Evolutionary conservation across 2,797 vertebrate species (phyloP).

Genomic region (Podarcis lilfordi): DNA sequence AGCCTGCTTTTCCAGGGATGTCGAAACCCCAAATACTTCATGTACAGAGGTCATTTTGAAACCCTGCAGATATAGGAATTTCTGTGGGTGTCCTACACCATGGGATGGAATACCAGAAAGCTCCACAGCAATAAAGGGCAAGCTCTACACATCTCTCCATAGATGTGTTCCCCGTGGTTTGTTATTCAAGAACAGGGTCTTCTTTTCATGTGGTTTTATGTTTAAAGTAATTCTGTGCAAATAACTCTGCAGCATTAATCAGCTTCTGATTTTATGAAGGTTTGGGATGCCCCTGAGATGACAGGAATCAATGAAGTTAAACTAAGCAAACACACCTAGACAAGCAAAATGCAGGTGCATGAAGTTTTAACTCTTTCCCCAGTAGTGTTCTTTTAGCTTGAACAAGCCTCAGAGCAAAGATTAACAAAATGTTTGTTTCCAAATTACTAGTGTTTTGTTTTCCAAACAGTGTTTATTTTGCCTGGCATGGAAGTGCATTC

Average conservation of each 20-base stretch:
- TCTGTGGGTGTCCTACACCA: not conserved
- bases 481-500: constrained; percentile 58
- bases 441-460: constrained; percentile 64
- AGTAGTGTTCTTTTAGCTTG: constrained; percentile 33
- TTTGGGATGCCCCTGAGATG: not conserved
- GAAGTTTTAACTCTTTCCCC: constrained; percentile 6
- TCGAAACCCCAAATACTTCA: not conserved
- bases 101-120: not conserved
- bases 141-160: not conserved
- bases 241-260: constrained; percentile 14
- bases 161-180: not conserved
- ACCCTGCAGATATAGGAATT: no score
- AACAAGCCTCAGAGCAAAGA: constrained; percentile 40
- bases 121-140: not conserved
- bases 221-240: not conserved
- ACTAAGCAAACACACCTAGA: constrained; percentile 4
- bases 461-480: constrained; percentile 66
- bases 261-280: constrained; percentile 13
- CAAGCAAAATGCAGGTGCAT: not conserved
- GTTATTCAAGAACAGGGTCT: not conserved
- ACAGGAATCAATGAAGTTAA: constrained; percentile 22
- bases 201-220: not conserved
- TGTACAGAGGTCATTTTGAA: not conserved
- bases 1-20: not conserved
- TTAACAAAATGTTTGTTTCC: constrained; percentile 40